phyloP scores from a whole-genome alignment of 2,888 invertebrate genomes.

The Epiblema foenella region DNA sequence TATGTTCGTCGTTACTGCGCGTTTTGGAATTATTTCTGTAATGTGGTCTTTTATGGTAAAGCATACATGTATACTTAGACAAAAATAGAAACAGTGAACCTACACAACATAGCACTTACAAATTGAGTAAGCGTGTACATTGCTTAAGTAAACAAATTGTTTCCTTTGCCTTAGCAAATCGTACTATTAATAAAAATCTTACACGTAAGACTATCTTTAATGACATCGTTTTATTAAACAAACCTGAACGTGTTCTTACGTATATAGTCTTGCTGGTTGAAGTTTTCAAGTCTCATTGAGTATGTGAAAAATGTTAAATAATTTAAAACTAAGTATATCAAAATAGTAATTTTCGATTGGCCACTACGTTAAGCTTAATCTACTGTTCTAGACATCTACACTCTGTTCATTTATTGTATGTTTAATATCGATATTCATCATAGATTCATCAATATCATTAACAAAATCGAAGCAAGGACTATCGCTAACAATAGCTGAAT shows the following conservation, averaged over 20 bases:
- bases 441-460: neutral
- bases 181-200: conserved; percentile 33
- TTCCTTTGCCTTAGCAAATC: conserved; percentile 23
- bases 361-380: too few relatives aligned
- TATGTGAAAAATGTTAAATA: too few relatives aligned
- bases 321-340: too few relatives aligned
- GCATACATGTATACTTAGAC: neutral
- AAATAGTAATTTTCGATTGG: too few relatives aligned
- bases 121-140: conserved; percentile 25
- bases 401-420: too few relatives aligned
- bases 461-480: conserved; percentile 22
- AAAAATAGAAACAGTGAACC: conserved; percentile 31
- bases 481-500: conserved; percentile 12
- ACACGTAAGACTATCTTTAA: conserved; percentile 12
- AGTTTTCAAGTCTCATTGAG: neutral
- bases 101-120: conserved; percentile 37
- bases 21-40: conserved; percentile 35
- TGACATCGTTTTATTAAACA: conserved; percentile 19
- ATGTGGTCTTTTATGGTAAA: conserved; percentile 21
- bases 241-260: conserved; percentile 8
- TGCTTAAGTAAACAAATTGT: conserved; percentile 35
- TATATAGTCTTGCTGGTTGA: neutral
- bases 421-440: too few relatives aligned
- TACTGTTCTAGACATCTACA: too few relatives aligned
- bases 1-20: conserved; percentile 20